phyloP scores from a whole-genome alignment of 1,140 invertebrate species.

The Diorhabda sublineata region DNA sequence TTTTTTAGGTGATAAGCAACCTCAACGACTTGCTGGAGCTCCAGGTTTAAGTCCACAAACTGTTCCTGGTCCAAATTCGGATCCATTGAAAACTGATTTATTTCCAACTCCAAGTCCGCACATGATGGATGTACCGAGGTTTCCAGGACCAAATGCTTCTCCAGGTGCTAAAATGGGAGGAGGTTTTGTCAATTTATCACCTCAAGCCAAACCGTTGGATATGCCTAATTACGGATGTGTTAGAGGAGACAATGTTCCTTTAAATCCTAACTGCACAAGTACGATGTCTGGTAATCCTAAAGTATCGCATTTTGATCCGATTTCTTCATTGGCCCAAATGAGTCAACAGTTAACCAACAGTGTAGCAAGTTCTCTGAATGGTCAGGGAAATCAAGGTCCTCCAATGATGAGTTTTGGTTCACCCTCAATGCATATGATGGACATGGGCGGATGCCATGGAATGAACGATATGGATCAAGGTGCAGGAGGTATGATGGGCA shows the following conservation, averaged over 20 bases:
- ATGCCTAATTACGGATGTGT: slow-evolving; percentile 48
- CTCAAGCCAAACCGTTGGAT: slow-evolving; percentile 44
- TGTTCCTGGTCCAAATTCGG: slow-evolving; percentile 39
- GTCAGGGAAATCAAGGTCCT: slow-evolving; percentile 52
- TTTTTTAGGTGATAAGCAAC: slow-evolving; percentile 34
- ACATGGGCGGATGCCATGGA: slow-evolving; percentile 44
- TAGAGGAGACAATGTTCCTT: slow-evolving; percentile 73
- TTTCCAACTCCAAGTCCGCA: slow-evolving; percentile 45
- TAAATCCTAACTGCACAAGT: slow-evolving; percentile 74
- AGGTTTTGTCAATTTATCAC: slow-evolving; percentile 43
- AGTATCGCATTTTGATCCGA: slow-evolving; percentile 78
- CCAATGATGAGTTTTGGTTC: slow-evolving; percentile 58
- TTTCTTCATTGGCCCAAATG: slow-evolving; percentile 91
- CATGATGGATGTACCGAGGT: slow-evolving; percentile 46
- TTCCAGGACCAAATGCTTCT: slow-evolving; percentile 43
- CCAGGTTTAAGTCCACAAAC: slow-evolving; percentile 44
- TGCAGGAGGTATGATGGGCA: slow-evolving; percentile 43
- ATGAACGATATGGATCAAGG: slow-evolving; percentile 46
- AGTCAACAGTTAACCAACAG: slow-evolving; percentile 82
- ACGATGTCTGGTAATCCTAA: slow-evolving; percentile 57
- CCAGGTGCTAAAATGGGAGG: slow-evolving; percentile 44
- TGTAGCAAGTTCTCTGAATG: slow-evolving; percentile 54
- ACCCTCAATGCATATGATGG: slow-evolving; percentile 56
- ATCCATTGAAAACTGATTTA: slow-evolving; percentile 43
- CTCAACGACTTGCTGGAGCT: slow-evolving; percentile 29